A percentile compares a stretch with the other conserved stretches of the same genome.
These are phyloP conservation scores for Mechanitis messenoides DNA, from an alignment of 2,888 invertebrate species.

Conservation along the genomic window DNA sequence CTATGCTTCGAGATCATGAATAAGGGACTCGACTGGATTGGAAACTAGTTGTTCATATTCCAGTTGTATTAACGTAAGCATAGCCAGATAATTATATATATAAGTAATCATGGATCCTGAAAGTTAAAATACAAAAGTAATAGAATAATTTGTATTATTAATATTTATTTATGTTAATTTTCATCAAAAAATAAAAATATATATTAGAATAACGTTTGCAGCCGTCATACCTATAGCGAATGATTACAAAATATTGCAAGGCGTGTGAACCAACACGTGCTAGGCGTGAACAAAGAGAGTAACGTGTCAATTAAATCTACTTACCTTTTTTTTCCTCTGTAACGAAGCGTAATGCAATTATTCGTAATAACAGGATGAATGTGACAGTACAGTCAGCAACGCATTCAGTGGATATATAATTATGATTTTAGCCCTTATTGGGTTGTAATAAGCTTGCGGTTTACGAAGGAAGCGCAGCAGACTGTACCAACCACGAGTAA, in stretches of 20 bases:
- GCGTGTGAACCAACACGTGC: slow-evolving; percentile 65
- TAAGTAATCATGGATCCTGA: no score
- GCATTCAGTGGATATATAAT: slow-evolving; percentile 7
- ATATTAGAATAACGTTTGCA: slow-evolving; percentile 2
- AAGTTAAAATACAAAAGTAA: no score
- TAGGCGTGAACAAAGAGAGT: slow-evolving; percentile 67
- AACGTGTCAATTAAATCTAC: slow-evolving; percentile 70
- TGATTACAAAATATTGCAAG: slow-evolving; percentile 19
- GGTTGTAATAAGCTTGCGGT: slow-evolving; percentile 14
- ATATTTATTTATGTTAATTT: no score
- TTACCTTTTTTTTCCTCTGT: slow-evolving; percentile 66
- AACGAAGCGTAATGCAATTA: slow-evolving; percentile 77
- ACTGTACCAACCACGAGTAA: slow-evolving; percentile 52
- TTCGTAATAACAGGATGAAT: slow-evolving; percentile 74
- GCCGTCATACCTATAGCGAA: slow-evolving; percentile 11
- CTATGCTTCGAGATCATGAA: no score
- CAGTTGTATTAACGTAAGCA: no score
- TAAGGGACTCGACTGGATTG: no score
- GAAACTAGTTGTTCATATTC: no score
- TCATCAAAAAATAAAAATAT: neutral
- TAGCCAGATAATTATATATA: no score
- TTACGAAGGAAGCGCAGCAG: slow-evolving; percentile 20
- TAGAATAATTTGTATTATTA: no score
- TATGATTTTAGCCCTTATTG: slow-evolving; percentile 14
- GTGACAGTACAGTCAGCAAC: slow-evolving; percentile 49